Evolutionary conservation across 2,888 invertebrate species (phyloP), one percentile per base, ranked within the genome.

Genomic region (Eubasilissa splendida): DNA sequence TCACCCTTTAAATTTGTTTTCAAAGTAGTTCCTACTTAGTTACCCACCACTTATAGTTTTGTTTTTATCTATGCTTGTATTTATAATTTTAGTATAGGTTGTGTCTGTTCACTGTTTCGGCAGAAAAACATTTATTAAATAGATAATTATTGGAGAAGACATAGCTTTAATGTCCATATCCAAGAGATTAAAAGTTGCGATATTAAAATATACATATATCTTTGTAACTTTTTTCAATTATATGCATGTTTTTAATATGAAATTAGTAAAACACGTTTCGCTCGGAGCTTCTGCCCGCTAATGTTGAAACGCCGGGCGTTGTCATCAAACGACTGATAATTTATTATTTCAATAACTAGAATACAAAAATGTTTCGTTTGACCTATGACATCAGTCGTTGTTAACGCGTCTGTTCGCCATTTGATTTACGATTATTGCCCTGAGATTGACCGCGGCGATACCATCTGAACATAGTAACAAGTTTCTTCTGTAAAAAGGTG

Each of bases 351-450:
- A 66, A 66, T 11, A 31, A 2, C 1, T 70, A 11, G 56, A 12
- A 4, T 11, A 71, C 11, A 31, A 73, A 33, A 58, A 42, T 33
- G 33, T 73, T 31, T 33, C 71, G 4, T 54, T 22, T 73, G 71
- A 73, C 33, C 71, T 42, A 11, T 22, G 58, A 73, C 7, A 53
- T 42, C 31, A 53, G 53, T 53, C 70, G 56, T 33, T 11, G 58
- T 73, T 33, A 73, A 65, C 56, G 71, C 33, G 56, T 42, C 33
- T 42, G 33, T 73, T 31, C n/a, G 12, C 12, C 56, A 8, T 73
- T 53, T 73, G 12, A 73, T 73, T 58, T 73, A 73, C 33, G 71
- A 42, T 73, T 73, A 73, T 73, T 54, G n/a, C 71, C 9, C 0
- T 2, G 0, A n/a, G 22, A 12, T 11, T 12, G 71, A 42, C 71